Evolutionary conservation across 2,113 vertebrate species (phyloP).

Genomic region (Apaloderma vittatum): DNA sequence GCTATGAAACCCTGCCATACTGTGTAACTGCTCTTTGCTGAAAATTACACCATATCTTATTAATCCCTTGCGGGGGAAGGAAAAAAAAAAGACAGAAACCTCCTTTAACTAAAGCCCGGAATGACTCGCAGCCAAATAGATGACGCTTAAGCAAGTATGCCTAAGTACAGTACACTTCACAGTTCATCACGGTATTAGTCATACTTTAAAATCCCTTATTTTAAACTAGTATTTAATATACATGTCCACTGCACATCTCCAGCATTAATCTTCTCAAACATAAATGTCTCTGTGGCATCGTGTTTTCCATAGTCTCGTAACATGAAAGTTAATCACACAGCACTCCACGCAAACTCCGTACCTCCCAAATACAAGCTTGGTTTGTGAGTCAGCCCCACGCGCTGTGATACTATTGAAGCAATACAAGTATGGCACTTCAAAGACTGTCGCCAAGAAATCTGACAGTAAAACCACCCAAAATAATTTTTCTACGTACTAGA

Average conservation of each 20-base stretch:
- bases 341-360: background rate
- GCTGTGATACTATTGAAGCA: background rate
- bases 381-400: constrained; percentile 29
- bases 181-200: constrained; percentile 55
- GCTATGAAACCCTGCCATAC: constrained; percentile 1
- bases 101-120: constrained; percentile 35
- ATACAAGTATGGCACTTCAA: background rate
- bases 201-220: background rate
- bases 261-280: background rate
- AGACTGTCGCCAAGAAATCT: background rate
- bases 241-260: background rate
- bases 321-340: background rate
- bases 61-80: constrained; percentile 24
- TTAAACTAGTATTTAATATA: background rate
- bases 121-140: constrained; percentile 39
- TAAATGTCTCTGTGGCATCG: background rate
- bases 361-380: background rate
- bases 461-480: background rate
- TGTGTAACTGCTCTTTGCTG: constrained; percentile 15
- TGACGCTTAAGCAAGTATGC: constrained; percentile 16
- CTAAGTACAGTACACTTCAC: constrained; percentile 33
- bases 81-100: constrained; percentile 17
- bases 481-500: background rate
- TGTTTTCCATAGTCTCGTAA: background rate
- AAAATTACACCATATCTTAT: constrained; percentile 36